Conservation (phyloP, 2,888 invertebrate genomes). For the Diabrotica balteata region DNA sequence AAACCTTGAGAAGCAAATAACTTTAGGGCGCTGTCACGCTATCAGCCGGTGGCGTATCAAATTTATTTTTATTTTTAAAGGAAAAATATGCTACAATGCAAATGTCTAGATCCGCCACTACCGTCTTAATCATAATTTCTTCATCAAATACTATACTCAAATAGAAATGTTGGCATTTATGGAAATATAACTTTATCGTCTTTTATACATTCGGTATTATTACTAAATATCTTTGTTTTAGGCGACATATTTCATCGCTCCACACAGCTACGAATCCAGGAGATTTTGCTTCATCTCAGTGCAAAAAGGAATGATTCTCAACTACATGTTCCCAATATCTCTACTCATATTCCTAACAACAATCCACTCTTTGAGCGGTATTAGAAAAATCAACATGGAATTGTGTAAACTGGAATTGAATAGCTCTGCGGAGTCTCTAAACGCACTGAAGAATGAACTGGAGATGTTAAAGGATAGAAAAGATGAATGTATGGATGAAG, state of each 20-base stretch:
- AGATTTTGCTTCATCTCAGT: conserved; percentile 81
- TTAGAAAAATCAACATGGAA: conserved; percentile 59
- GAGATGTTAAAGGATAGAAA: conserved; percentile 51
- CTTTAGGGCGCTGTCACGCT: too few species aligned
- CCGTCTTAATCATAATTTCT: too few species aligned
- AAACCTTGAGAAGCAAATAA: too few species aligned
- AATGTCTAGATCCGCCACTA: too few species aligned
- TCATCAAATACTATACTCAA: too few species aligned
- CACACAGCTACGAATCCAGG: conserved; percentile 75
- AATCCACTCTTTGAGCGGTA: conserved; percentile 66
- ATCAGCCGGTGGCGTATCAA: too few species aligned
- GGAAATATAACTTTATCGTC: too few species aligned
- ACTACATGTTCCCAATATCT: conserved; percentile 77
- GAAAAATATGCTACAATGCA: too few species aligned
- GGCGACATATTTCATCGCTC: conserved; percentile 72
- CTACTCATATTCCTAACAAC: conserved; percentile 71
- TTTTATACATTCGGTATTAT: too few species aligned
- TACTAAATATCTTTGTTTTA: conserved; percentile 26
- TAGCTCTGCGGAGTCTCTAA: conserved; percentile 57
- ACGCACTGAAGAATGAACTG: conserved; percentile 52
- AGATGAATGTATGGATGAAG: conserved; percentile 44
- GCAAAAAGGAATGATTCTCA: conserved; percentile 77
- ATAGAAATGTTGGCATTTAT: too few species aligned
- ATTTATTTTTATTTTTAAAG: too few species aligned
- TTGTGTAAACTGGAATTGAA: conserved; percentile 56